These are phyloP conservation scores for Tridacna crocea DNA, from an alignment of 2,888 invertebrate species.

Conservation along the genomic window DNA sequence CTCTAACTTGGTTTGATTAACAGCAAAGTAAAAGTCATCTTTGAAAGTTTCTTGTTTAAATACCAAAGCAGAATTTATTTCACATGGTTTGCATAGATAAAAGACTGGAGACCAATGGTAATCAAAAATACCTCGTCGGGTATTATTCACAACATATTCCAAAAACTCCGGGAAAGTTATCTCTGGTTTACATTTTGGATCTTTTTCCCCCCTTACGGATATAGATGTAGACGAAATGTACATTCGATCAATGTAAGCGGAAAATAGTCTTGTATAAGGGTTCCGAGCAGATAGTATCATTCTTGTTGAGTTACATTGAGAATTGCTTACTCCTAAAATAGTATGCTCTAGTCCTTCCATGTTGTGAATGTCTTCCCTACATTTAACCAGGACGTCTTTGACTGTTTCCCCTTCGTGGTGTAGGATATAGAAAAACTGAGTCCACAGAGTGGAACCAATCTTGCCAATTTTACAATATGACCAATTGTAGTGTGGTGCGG, in stretches of 20 bases:
- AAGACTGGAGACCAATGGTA: slow-evolving; percentile 19
- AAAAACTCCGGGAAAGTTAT: slow-evolving; percentile 18
- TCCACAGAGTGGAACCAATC: slow-evolving; percentile 12
- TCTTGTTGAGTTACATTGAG: background rate
- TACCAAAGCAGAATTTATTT: background rate
- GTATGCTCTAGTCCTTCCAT: background rate
- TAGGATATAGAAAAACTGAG: slow-evolving; percentile 13
- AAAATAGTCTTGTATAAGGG: slow-evolving; percentile 7
- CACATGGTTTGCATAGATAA: slow-evolving; percentile 16
- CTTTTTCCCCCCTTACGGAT: slow-evolving; percentile 6
- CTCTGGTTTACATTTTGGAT: slow-evolving; percentile 5
- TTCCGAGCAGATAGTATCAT: slow-evolving; percentile 15
- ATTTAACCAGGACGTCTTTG: background rate
- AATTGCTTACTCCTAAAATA: background rate
- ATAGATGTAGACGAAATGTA: slow-evolving; percentile 8
- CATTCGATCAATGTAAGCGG: slow-evolving; percentile 16
- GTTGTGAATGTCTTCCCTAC: slow-evolving; percentile 6
- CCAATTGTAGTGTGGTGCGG: slow-evolving; percentile 8
- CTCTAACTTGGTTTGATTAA: background rate
- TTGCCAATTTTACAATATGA: slow-evolving; percentile 22
- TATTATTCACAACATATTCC: background rate
- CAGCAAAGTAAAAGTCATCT: background rate
- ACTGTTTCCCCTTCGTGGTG: slow-evolving; percentile 8
- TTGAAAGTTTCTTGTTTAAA: slow-evolving; percentile 18
- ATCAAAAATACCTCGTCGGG: background rate